These are phyloP conservation scores for Odontomachus brunneus DNA, from an alignment of 1,140 invertebrate species.

Conservation along the genomic window DNA sequence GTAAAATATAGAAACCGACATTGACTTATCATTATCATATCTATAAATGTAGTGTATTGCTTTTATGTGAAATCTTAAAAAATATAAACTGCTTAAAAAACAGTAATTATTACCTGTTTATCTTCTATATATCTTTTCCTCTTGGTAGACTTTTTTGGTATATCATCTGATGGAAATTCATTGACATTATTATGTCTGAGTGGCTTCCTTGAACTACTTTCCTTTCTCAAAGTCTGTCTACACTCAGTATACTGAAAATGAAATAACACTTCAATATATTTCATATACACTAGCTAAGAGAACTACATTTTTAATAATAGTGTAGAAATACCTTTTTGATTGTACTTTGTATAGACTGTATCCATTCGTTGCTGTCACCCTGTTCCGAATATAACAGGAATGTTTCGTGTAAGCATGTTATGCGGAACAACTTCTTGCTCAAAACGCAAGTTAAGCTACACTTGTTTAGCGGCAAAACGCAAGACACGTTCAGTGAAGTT, in stretches of 20 bases:
- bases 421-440: slow-evolving; percentile 86
- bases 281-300: slow-evolving; percentile 20
- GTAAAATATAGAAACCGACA: slow-evolving; percentile 41
- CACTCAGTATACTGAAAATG: slow-evolving; percentile 84
- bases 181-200: slow-evolving; percentile 86
- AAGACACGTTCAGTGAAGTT: slow-evolving; percentile 86
- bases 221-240: slow-evolving; percentile 87
- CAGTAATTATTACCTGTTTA: slow-evolving; percentile 69
- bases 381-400: slow-evolving; percentile 87
- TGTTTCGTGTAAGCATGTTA: slow-evolving; percentile 87
- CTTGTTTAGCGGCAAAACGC: slow-evolving; percentile 88
- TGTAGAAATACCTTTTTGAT: slow-evolving; percentile 83
- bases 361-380: slow-evolving; percentile 86
- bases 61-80: slow-evolving; percentile 50
- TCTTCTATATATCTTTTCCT: slow-evolving; percentile 79
- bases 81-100: slow-evolving; percentile 74
- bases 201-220: slow-evolving; percentile 87
- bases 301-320: background rate
- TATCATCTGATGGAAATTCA: slow-evolving; percentile 80
- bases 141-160: slow-evolving; percentile 72
- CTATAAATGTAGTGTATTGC: background rate
- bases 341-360: slow-evolving; percentile 85
- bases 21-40: slow-evolving; percentile 11
- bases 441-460: slow-evolving; percentile 86
- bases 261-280: slow-evolving; percentile 7